These are phyloP conservation scores for Choloepus didactylus DNA, from an alignment of 2,797 vertebrate genomes.

Conservation along the genomic window DNA sequence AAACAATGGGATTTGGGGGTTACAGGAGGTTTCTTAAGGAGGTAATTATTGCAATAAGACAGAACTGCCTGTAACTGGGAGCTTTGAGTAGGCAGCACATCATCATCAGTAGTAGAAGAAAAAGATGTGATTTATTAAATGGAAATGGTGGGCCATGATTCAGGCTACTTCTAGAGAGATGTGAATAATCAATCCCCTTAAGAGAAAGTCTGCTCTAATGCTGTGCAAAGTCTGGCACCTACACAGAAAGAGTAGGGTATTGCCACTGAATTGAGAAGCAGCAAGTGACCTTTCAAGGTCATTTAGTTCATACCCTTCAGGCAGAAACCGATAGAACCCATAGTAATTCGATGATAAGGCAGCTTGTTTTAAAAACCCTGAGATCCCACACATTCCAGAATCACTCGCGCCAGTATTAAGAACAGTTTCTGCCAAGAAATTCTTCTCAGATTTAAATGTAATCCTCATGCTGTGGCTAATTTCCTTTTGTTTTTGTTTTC, in stretches of 20 bases:
- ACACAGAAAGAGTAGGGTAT: background rate
- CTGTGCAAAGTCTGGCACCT: background rate
- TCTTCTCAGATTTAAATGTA: background rate
- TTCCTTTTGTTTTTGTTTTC: constrained; percentile 59
- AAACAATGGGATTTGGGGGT: background rate
- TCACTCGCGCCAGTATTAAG: background rate
- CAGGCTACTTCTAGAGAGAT: background rate
- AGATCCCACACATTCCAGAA: constrained; percentile 9
- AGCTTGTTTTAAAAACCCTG: background rate
- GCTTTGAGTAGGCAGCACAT: background rate
- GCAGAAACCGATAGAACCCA: constrained; percentile 30
- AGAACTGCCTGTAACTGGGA: background rate
- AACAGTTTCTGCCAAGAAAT: constrained; percentile 47
- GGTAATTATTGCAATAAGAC: background rate
- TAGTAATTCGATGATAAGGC: background rate
- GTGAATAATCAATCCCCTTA: background rate
- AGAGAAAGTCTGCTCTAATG: background rate
- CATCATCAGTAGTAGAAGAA: background rate
- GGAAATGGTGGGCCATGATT: background rate
- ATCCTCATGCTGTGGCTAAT: constrained; percentile 39
- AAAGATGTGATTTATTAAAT: background rate
- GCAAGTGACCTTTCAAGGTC: constrained; percentile 55
- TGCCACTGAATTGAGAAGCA: constrained; percentile 14
- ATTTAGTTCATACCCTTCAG: constrained; percentile 39
- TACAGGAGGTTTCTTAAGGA: background rate